These are phyloP conservation scores for Butorides virescens DNA, from an alignment of 2,113 vertebrate genomes.

Conservation along the genomic window DNA sequence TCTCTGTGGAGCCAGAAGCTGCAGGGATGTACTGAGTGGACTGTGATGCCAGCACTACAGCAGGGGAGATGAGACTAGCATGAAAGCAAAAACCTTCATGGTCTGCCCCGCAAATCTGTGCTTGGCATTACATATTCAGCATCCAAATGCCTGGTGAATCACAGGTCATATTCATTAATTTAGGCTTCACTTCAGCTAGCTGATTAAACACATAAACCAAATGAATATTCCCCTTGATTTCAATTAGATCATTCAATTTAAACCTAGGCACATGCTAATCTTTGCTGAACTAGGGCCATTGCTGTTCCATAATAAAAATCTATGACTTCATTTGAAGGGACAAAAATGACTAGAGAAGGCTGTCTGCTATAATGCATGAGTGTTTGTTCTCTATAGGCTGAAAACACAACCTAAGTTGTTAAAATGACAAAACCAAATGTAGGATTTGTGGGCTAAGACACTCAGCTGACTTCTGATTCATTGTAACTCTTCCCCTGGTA, in stretches of 20 bases:
- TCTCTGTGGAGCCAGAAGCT: not conserved
- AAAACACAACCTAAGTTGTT: not conserved
- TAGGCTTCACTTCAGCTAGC: constrained; percentile 45
- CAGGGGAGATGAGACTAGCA: not conserved
- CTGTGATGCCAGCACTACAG: not conserved
- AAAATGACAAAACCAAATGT: not conserved
- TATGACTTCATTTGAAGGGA: not conserved
- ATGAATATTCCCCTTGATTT: constrained; percentile 54
- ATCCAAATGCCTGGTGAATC: constrained; percentile 14
- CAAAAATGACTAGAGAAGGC: not conserved
- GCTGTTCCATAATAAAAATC: not conserved
- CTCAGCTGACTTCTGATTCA: rapidly evolving
- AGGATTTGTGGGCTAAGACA: not conserved
- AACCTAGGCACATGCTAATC: constrained; percentile 27
- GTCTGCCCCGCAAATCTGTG: not conserved
- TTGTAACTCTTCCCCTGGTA: not conserved
- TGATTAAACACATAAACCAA: constrained; percentile 54
- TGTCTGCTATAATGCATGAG: not conserved
- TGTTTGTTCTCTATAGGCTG: not conserved
- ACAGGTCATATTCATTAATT: constrained; percentile 49
- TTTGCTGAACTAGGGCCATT: not conserved
- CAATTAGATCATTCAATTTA: constrained; percentile 39
- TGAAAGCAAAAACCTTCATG: constrained; percentile 3
- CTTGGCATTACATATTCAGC: not conserved
- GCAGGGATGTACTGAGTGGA: not conserved